phyloP scores from a whole-genome alignment of 2,113 vertebrate species.

The Myodes glareolus region DNA sequence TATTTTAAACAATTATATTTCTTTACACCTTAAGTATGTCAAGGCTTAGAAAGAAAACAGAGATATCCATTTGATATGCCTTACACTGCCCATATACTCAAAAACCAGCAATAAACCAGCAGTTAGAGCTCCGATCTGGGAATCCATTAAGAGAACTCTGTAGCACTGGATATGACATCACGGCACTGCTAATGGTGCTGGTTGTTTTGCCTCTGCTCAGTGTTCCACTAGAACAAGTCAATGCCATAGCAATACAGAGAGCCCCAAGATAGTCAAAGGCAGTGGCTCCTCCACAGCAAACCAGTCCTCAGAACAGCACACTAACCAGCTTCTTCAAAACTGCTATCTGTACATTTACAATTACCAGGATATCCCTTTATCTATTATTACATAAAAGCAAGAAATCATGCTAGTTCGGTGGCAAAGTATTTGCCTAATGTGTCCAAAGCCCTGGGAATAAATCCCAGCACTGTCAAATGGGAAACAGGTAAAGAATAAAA shows the following conservation, averaged over 20 bases:
- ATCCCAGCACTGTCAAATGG: neutral
- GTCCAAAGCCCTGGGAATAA: neutral
- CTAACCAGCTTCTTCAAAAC: neutral
- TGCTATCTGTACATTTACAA: neutral
- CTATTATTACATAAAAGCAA: neutral
- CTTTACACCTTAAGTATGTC: constrained; percentile 27
- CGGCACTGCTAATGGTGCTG: neutral
- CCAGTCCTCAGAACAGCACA: neutral
- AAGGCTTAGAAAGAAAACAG: constrained; percentile 36
- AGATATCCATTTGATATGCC: neutral
- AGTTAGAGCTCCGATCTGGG: neutral
- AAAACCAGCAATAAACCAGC: neutral
- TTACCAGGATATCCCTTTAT: neutral
- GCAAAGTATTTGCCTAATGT: neutral
- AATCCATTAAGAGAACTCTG: neutral
- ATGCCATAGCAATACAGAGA: neutral
- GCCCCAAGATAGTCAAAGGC: neutral
- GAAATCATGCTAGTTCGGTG: neutral
- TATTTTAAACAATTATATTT: constrained; percentile 15
- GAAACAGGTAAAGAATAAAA: neutral
- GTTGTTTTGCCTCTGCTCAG: neutral
- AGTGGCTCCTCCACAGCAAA: neutral
- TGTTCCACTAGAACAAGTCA: neutral
- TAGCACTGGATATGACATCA: neutral
- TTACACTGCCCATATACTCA: neutral